Percentiles rank a stretch among this genome's conserved stretches.
These are phyloP conservation scores for Trialeurodes vaporariorum DNA, from an alignment of 1,140 invertebrate species.

Conservation along the genomic window DNA sequence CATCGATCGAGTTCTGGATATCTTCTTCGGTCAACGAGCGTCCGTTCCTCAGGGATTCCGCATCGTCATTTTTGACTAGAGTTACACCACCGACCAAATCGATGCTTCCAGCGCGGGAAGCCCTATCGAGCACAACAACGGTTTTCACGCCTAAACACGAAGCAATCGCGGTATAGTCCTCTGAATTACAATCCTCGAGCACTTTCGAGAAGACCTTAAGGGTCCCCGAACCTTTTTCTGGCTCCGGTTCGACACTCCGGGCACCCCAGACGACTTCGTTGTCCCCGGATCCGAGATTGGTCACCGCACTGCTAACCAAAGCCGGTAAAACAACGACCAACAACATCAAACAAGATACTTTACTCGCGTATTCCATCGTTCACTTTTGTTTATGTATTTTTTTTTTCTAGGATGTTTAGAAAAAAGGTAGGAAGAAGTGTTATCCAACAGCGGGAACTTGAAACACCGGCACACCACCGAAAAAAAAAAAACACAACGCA, in stretches of 20 bases:
- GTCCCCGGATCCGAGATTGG: not conserved
- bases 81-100: slow-evolving; percentile 43
- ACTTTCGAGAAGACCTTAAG: slow-evolving; percentile 25
- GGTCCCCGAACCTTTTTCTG: not conserved
- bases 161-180: slow-evolving; percentile 30
- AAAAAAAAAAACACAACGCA: not conserved
- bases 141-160: slow-evolving; percentile 45
- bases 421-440: too few relatives aligned
- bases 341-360: not conserved
- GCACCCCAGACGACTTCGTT: not conserved
- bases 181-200: slow-evolving; percentile 30
- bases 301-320: not conserved
- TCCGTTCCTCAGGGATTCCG: slow-evolving; percentile 31
- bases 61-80: slow-evolving; percentile 42
- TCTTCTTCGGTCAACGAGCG: slow-evolving; percentile 40
- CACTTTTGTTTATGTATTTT: too few relatives aligned
- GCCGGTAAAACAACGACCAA: not conserved
- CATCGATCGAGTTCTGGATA: slow-evolving; percentile 38
- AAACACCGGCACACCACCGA: too few relatives aligned
- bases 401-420: too few relatives aligned
- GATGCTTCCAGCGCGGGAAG: slow-evolving; percentile 42
- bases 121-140: slow-evolving; percentile 41
- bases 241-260: not conserved
- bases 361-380: not conserved
- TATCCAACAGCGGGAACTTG: too few relatives aligned